Base-by-base conservation (phyloP, 1,140 invertebrate genomes). In the Calliopsis andreniformis region DNA sequence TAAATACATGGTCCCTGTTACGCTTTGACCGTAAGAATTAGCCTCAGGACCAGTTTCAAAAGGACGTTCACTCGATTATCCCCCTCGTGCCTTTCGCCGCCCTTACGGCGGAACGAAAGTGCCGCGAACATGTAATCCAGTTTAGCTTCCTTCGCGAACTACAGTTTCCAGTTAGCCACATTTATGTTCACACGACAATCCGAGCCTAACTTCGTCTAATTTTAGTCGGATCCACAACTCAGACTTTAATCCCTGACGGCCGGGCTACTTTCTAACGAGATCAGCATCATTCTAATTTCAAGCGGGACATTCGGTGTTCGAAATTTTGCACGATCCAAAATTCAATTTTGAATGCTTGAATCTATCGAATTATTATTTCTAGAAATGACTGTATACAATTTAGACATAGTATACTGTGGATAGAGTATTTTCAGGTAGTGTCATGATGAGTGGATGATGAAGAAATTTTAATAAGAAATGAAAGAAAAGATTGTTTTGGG, bases 81-180 rank as follows among this genome's bases (percentile, higher is more conserved):
- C 47, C 25, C 23, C 7, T 18, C 25, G 16, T 42, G 55, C 18
- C 58, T 42, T 53, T 64, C 3, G 59, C 47, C 3, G 63, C 30
- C 30, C 42, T 75, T 67, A 66, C 20, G 10, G 28, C 49, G 0
- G n/a, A 18, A 28, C 63, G 64, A 55, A 69, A 68, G 55, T 42
- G 32, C 20, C 8, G 20, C 28, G 42, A 14, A n/a, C 55, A 5
- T 39, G 43, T 79, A 79, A 79, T 79, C 43, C 62, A 67, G 62
- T 79, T 55, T 75, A 79, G 58, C 76, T 78, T 51, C 51, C 51
- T 58, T 67, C 70, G 32, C 10, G 20, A 58, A 56, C 25, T 39
- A 35, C 30, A 23, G 47, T 25, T 53, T 6, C 66, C n/a, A 45
- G 47, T 64, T 64, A 43, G n/a, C 39, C 45, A 55, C 59, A 43